A percentile compares a stretch with the other conserved stretches of the same genome.
phyloP scores from a whole-genome alignment of 1,140 invertebrate genomes.

The Lordiphosa collinella region DNA sequence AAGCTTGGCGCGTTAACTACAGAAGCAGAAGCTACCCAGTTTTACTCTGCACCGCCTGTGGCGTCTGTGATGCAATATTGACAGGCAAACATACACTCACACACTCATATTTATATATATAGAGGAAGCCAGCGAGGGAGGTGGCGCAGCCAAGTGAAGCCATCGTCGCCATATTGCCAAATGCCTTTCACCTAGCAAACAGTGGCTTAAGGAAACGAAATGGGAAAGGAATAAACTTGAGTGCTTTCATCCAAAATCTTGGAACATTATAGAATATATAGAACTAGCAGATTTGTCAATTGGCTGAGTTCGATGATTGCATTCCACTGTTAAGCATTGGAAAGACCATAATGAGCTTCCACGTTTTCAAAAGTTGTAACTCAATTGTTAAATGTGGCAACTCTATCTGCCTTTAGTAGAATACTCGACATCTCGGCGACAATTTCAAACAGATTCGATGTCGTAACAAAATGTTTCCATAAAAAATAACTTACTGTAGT shows the following conservation, averaged over 20 bases:
- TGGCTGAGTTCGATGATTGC: too few relatives aligned
- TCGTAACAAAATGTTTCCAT: too few relatives aligned
- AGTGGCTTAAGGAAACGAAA: not conserved
- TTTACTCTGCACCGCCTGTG: slow-evolving; percentile 50
- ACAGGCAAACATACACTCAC: slow-evolving; percentile 54
- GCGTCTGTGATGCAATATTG: slow-evolving; percentile 73
- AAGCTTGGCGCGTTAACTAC: slow-evolving; percentile 67
- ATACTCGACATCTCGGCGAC: too few relatives aligned
- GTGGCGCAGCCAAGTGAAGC: slow-evolving; percentile 1
- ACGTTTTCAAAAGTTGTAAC: too few relatives aligned
- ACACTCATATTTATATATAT: not conserved
- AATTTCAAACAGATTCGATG: too few relatives aligned
- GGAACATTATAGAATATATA: too few relatives aligned
- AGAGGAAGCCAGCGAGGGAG: slow-evolving; percentile 3
- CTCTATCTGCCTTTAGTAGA: too few relatives aligned
- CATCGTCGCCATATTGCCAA: slow-evolving; percentile 30
- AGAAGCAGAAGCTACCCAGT: slow-evolving; percentile 26
- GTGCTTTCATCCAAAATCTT: not conserved
- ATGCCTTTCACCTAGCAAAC: slow-evolving; percentile 14
- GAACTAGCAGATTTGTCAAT: too few relatives aligned
- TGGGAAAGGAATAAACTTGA: not conserved
- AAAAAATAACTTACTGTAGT: too few relatives aligned
- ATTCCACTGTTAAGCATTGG: too few relatives aligned
- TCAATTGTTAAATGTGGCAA: too few relatives aligned
- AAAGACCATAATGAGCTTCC: too few relatives aligned